A percentile compares a stretch with the other conserved stretches of the same genome.
Evolutionary conservation across 2,888 invertebrate genomes (phyloP).

Genomic region (Sipha maydis): DNA sequence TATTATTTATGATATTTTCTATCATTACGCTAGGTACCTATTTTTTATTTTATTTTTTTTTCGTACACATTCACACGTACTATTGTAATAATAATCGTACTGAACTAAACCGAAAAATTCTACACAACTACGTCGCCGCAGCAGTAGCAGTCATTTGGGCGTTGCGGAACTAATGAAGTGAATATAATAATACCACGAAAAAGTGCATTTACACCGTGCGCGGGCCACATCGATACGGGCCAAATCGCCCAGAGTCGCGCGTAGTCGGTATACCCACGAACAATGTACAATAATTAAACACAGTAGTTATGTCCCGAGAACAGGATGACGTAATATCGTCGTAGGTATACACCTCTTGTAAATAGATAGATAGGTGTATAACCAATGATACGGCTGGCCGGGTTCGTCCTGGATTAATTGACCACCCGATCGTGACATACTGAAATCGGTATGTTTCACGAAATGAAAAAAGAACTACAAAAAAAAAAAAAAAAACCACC

Average conservation of each 20-base stretch:
- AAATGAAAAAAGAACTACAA: not conserved
- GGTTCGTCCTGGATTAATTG: constrained; percentile 49
- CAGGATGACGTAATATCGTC: constrained; percentile 22
- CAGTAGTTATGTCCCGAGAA: not conserved
- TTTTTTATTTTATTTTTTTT: too few species aligned
- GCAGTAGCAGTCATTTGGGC: constrained; percentile 1
- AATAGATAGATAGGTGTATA: constrained; percentile 1
- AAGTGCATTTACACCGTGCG: constrained; percentile 23
- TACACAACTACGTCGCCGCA: not conserved
- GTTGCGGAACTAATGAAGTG: constrained; percentile 47
- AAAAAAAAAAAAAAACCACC: not conserved
- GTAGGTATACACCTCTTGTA: not conserved
- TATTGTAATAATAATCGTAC: too few species aligned
- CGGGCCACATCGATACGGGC: constrained; percentile 25
- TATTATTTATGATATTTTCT: not conserved
- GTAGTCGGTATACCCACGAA: not conserved
- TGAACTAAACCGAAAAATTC: not conserved
- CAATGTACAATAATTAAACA: constrained; percentile 32
- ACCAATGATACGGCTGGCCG: constrained; percentile 45
- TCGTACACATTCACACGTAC: too few species aligned
- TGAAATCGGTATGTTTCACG: constrained; percentile 12
- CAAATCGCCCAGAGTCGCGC: not conserved
- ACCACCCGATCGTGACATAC: constrained; percentile 51
- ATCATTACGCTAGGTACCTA: not conserved
- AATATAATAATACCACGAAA: constrained; percentile 7